Evolutionary conservation across 2,888 invertebrate species (phyloP), one percentile per base, ranked within the genome.

Genomic region (Heliconius ismenius): DNA sequence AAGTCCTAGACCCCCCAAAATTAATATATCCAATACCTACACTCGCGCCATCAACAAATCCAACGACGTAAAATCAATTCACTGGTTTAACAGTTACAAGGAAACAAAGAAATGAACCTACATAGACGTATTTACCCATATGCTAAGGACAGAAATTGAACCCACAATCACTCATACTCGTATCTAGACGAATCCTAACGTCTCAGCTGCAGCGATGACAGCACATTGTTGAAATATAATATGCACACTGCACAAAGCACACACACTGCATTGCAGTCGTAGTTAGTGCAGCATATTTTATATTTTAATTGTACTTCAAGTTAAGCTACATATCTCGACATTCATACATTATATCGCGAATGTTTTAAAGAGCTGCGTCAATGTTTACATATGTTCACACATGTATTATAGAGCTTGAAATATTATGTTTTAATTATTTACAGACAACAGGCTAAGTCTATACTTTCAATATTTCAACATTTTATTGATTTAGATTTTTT

Each of bases 201-300:
- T 67, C 67, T 54, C 70, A 70, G 32, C 70, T 70, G 70, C 54
- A 24, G 21, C 3, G 39, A 67, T 67, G 65, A 67, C 65, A 39
- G 7, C 21, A 32, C 11, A 64, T 39, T 67, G 36, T 67, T 39
- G 39, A 39, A 36, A 39, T 7, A 67, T 67, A 24, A 67, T 39
- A 39, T 39, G 39, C 2, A 24, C 54, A 58, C 10, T 58, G 15
- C 7, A 39, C 58, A 58, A n/a, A 10, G 7, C 62, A 62, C 11
- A 65, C 26, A 68, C n/a, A 70, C 70, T 70, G 70, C 70, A 70
- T 58, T 70, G 70, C 70, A 58, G 70, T 36, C 58, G n/a, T 58
- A 36, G 70, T 28, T 54, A 32, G 54, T 70, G n/a, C 21, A 58
- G 26, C 32, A 58, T 58, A 32, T 70, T 69, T 69, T 54, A 70